A percentile compares a stretch with the other conserved stretches of the same genome.
Evolutionary conservation across 2,113 vertebrate genomes (phyloP).

Genomic region (Verasper variegatus): DNA sequence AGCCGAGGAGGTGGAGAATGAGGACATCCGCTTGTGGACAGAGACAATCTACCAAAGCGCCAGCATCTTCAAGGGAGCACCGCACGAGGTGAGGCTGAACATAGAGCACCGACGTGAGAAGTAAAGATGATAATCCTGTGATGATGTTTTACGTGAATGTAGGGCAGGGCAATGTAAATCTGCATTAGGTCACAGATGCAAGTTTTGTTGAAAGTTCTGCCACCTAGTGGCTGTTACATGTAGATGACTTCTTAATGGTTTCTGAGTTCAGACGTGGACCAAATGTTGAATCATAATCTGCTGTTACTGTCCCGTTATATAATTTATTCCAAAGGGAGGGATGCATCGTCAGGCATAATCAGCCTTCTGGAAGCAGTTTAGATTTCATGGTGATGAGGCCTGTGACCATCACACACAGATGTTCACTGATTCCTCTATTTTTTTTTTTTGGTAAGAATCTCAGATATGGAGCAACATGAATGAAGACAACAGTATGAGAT

Average conservation of each 20-base stretch:
- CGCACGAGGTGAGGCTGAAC: constrained; percentile 87
- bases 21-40: constrained; percentile 93
- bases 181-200: not conserved
- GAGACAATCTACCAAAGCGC: constrained; percentile 98
- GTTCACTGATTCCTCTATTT: not conserved
- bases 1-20: constrained; percentile 92
- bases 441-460: not conserved
- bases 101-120: not conserved
- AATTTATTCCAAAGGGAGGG: constrained; percentile 3
- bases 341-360: constrained; percentile 4
- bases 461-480: not conserved
- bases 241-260: not conserved
- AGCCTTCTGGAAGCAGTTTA: constrained; percentile 12
- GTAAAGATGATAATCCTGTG: not conserved
- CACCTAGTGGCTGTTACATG: constrained; percentile 59
- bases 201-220: constrained; percentile 25
- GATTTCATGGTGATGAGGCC: constrained; percentile 7
- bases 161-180: constrained; percentile 26
- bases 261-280: constrained; percentile 1
- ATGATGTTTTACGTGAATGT: constrained; percentile 9
- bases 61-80: constrained; percentile 87
- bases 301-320: not conserved
- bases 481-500: not conserved
- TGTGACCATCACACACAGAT: not conserved
- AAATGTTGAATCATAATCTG: constrained; percentile 1